Base-by-base conservation (phyloP, 2,113 vertebrate species). In the Pseudorhombus dupliciocellatus region DNA sequence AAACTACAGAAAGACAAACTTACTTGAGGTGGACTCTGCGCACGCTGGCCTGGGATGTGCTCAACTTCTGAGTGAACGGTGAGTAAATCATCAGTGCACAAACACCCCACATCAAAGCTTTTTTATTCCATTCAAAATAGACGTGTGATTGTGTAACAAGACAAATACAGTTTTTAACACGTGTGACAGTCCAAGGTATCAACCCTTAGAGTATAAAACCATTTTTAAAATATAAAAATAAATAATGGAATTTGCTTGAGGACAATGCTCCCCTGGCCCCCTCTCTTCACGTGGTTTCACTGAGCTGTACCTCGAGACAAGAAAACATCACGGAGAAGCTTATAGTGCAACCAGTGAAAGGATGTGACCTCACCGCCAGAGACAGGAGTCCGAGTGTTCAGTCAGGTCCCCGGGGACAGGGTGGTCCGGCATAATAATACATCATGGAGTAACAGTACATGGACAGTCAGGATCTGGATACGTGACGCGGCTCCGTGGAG, bases 191-290 rank as follows among this genome's bases (percentile, higher is more conserved):
- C 48, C 26, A 83, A 84, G 48, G 67, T 61, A 42, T 68, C 57
- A 64, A 74, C 24, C 63, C 44, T 56, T 50, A 28, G 31, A 63
- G 52, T 85, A 84, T 51, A 80, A 77, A 77, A 56, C 20, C 1
- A 59, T 61, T 51, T 51, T 60, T 26, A 61, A 16, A 78, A 66
- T 86, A 87, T 9, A 88, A 88, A 90, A 89, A 90, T 88, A 89
- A 89, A 90, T 83, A 87, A 59, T 69, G 30, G 16, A 55, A 57
- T 81, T 61, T 52, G 11, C n/a, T 60, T 37, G 70, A 7, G 77
- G 34, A 80, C 60, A 52, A n/a, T n/a, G n/a, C n/a, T n/a, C n/a
- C n/a, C n/a, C n/a, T n/a, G n/a, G 1, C 61, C 34, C 16, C 7
- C 42, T 11, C 2, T 58, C 61, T 53, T 51, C 14, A 52, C 21